Evolutionary conservation across 2,888 invertebrate species (phyloP), one percentile per base, ranked within the genome.

Genomic region (Gari tellinella): DNA sequence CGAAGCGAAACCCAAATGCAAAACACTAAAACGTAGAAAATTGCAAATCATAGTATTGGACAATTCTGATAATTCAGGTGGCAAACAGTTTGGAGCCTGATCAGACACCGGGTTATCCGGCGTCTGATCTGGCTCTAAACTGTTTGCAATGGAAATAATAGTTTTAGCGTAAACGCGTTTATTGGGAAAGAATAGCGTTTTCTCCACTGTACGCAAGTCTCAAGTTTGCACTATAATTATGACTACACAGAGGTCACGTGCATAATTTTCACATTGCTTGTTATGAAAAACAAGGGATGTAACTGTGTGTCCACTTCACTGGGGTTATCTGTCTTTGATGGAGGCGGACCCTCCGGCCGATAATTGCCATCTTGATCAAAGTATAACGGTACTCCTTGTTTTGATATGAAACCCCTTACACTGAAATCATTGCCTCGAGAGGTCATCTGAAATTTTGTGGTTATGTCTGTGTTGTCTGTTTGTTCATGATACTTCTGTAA

Each of bases 361-460:
- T 67, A 79, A 37, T 79, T 79, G 2, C 79, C 79, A n/a, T 75
- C 72, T 5, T 65, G 56, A 31, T 79, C 75, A 56, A 79, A 79
- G 55, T 75, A 79, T 7, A 79, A 4, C 1, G 79, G 72, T 5
- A 79, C 60, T 23, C 75, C 79, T 37, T 74, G 66, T 56, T 79
- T 79, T 53, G 79, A 75, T 23, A 79, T 75, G 48, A 79, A 75
- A 10, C 65, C 79, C 12, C 69, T 25, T 15, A 79, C 60, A 19
- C 48, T 49, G 49, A 52, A 49, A 53, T 79, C 66, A 21, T 69
- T 46, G 4, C 79, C 79, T 4, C 63, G 15, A 5, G 79, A 41
- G 10, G 45, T 45, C 79, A 79, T 79, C 45, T 79, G 79, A 46
- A 79, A 79, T 66, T 75, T 79, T 15, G 79, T 79, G 3, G 79